phyloP scores from a whole-genome alignment of 1,140 invertebrate species.

The Diachasmimorpha longicaudata region DNA sequence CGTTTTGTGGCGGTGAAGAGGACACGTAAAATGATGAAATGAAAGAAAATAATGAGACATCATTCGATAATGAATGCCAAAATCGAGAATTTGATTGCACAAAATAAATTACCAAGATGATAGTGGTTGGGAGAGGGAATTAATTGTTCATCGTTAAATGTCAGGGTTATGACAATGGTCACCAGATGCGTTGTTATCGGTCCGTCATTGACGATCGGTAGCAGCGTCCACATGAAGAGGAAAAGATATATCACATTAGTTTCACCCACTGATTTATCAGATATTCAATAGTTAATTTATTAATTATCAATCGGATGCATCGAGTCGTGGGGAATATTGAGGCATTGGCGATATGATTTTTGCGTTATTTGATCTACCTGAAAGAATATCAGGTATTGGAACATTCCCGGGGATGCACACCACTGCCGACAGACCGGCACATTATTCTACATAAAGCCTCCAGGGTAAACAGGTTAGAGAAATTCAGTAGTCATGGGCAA shows the following conservation, averaged over 20 bases:
- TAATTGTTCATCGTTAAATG: not conserved
- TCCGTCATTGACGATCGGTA: constrained; percentile 41
- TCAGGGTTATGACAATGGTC: not conserved
- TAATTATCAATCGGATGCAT: not conserved
- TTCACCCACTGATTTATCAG: not conserved
- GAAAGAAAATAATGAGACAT: constrained; percentile 11
- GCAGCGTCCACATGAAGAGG: constrained; percentile 54
- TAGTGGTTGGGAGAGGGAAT: not conserved
- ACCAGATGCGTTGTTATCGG: constrained; percentile 30
- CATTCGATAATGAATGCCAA: not conserved
- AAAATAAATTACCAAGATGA: constrained; percentile 10
- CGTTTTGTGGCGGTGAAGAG: not conserved
- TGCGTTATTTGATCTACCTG: constrained; percentile 40
- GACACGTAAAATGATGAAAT: not conserved
- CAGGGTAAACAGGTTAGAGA: constrained; percentile 43
- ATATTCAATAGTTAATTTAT: no score
- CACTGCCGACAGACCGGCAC: constrained; percentile 32
- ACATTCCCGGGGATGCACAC: constrained; percentile 41
- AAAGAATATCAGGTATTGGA: constrained; percentile 53
- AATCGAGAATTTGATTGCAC: not conserved
- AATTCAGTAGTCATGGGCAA: constrained; percentile 49
- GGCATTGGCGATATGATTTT: not conserved
- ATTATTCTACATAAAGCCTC: constrained; percentile 39
- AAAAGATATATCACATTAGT: constrained; percentile 31
- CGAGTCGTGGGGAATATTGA: not conserved